Evolutionary conservation across 2,888 invertebrate genomes (phyloP).

Genomic region (Galerucella nymphaeae): DNA sequence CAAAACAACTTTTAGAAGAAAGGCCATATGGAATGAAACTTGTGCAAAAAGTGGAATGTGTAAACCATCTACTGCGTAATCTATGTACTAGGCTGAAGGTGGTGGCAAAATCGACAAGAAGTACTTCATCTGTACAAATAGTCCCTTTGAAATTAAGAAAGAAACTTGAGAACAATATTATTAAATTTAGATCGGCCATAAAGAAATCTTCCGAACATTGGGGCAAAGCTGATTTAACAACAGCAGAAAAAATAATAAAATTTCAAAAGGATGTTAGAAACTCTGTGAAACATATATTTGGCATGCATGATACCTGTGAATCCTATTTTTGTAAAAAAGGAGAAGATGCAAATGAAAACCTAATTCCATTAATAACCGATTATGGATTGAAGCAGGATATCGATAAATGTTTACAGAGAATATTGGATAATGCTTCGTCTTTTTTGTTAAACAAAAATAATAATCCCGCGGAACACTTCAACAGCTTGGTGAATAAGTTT

Average conservation of each 20-base stretch:
- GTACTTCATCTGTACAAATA: constrained; percentile 17
- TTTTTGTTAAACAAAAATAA: constrained; percentile 38
- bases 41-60: constrained; percentile 53
- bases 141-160: neutral
- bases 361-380: neutral
- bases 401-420: neutral
- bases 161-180: constrained; percentile 5
- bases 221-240: neutral
- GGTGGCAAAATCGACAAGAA: neutral
- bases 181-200: constrained; percentile 21
- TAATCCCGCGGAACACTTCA: constrained; percentile 54
- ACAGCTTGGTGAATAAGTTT: constrained; percentile 52
- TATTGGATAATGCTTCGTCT: neutral
- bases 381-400: constrained; percentile 14
- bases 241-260: constrained; percentile 15
- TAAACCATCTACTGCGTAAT: constrained; percentile 36
- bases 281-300: constrained; percentile 17
- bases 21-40: constrained; percentile 47
- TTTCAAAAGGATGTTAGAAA: constrained; percentile 35
- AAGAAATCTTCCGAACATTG: constrained; percentile 7
- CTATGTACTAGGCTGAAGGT: neutral
- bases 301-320: constrained; percentile 21
- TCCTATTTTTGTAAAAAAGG: constrained; percentile 8
- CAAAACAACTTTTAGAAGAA: constrained; percentile 47
- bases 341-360: constrained; percentile 1